Evolutionary conservation across 2,888 invertebrate genomes (phyloP), one percentile per base, ranked within the genome.

Genomic region (Hydrotaea diabolus): DNA sequence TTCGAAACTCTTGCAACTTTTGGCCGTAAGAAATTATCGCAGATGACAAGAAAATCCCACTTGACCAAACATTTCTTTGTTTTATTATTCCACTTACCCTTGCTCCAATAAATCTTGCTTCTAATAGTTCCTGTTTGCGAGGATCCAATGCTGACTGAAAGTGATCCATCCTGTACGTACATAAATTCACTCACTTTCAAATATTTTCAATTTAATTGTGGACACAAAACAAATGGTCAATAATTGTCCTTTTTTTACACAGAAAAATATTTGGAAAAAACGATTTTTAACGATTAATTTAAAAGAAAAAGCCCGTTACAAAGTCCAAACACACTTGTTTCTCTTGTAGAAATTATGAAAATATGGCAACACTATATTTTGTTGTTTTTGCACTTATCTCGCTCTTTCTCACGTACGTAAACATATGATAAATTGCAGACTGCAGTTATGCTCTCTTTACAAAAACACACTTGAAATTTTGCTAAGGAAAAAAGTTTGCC

Each of bases 61-160:
- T 39, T 39, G 7, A 39, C 9, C 9, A 7, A 9, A 9, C 39
- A 39, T 39, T 39, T 39, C 39, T 39, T 39, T 39, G 39, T 39
- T n/a, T n/a, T n/a, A n/a, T n/a, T n/a, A n/a, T n/a, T n/a, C 36
- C 11, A 95, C 97, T 96, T 93, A 98, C 97, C 97, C 97, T 96
- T 94, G 96, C 96, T 94, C 98, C 98, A 93, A 98, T 96, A 94
- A 98, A 98, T 93, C 99, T 96, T 92, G 98, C 98, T 95, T 99
- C 99, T 93, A 99, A 95, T 93, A 99, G 95, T 95, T 99, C 98
- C 95, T 98, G 98, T 94, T 98, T 99, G 93, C 98, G 96, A 93
- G 98, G 98, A 95, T 99, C 98, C 94, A 99, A 95, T 94, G 96
- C 96, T 94, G 97, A 96, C 95, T 97, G 97, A 95, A 97, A 97